phyloP scores from a whole-genome alignment of 1,140 invertebrate genomes.

The Neuroterus valhalla region DNA sequence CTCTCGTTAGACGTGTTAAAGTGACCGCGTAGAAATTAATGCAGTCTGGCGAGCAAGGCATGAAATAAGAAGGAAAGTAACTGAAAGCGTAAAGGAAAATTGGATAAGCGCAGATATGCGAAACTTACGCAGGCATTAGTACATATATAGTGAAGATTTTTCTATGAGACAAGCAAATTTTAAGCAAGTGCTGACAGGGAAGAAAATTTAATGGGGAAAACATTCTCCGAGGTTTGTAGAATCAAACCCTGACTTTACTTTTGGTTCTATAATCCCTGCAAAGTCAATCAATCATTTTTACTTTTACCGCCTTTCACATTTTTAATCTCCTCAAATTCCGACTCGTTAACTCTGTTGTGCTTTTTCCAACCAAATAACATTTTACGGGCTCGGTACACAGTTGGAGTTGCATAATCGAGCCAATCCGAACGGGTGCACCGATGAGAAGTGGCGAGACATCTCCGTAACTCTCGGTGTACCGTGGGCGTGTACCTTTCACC shows the following conservation, averaged over 20 bases:
- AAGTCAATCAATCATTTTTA: no score
- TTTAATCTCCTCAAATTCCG: no score
- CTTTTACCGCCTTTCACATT: no score
- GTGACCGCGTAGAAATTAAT: conserved; percentile 60
- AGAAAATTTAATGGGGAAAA: no score
- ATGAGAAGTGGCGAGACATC: conserved; percentile 1
- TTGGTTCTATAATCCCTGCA: no score
- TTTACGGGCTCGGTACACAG: background rate
- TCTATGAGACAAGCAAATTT: background rate
- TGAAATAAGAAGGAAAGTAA: conserved; percentile 65
- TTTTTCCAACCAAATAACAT: background rate
- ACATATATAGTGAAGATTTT: background rate
- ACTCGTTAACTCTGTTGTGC: background rate
- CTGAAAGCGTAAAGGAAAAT: conserved; percentile 69
- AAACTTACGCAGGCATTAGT: background rate
- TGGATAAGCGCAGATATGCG: conserved; percentile 58
- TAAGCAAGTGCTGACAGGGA: no score
- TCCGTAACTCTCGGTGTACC: background rate
- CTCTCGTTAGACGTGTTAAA: conserved; percentile 17
- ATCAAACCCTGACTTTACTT: no score
- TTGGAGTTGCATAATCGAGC: background rate
- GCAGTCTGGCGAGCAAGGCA: conserved; percentile 55
- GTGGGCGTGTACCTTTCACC: conserved; percentile 29
- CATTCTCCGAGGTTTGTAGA: no score
- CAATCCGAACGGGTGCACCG: conserved; percentile 3